Percentiles rank a stretch among this genome's conserved stretches.
Evolutionary conservation across 2,797 vertebrate genomes (phyloP).

Genomic region (Paedocypris micromegethes): DNA sequence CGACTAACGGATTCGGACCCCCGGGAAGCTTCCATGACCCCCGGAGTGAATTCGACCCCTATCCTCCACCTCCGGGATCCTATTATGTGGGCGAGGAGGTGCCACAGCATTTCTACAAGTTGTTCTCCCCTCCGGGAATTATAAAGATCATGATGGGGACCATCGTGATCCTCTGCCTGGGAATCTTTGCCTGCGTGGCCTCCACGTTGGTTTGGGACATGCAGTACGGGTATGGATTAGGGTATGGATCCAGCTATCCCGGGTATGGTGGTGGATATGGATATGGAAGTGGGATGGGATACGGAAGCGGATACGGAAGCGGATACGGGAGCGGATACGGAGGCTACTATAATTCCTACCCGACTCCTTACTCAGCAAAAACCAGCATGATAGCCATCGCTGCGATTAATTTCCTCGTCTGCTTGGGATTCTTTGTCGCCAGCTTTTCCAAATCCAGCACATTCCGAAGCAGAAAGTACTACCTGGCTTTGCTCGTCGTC

Average conservation of each 20-base stretch:
- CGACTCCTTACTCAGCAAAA: conserved; percentile 79
- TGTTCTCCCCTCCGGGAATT: conserved; percentile 78
- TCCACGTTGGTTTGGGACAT: conserved; percentile 87
- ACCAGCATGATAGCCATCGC: conserved; percentile 82
- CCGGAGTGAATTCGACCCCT: conserved; percentile 59
- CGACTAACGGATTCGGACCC: conserved; percentile 62
- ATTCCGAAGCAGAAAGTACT: conserved; percentile 73
- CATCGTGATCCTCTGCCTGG: conserved; percentile 71
- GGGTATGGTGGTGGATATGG: conserved; percentile 1
- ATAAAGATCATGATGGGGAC: conserved; percentile 68
- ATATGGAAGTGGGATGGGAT: conserved; percentile 31
- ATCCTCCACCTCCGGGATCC: conserved; percentile 73
- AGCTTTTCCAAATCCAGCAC: conserved; percentile 67
- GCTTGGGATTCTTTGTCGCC: conserved; percentile 70
- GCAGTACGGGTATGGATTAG: conserved; percentile 72
- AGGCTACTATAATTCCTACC: conserved; percentile 58
- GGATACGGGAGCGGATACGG: conserved; percentile 48
- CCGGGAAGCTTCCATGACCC: conserved; percentile 64
- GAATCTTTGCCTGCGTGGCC: conserved; percentile 84
- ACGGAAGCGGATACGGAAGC: conserved; percentile 47
- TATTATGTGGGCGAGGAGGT: conserved; percentile 68
- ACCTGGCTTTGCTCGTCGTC: conserved; percentile 66
- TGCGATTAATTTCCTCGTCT: conserved; percentile 75
- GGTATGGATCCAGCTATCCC: conserved; percentile 18
- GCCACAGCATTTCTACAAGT: conserved; percentile 81